Base-by-base conservation (phyloP, 2,113 vertebrate species). In the Sphyrna mokarran region DNA sequence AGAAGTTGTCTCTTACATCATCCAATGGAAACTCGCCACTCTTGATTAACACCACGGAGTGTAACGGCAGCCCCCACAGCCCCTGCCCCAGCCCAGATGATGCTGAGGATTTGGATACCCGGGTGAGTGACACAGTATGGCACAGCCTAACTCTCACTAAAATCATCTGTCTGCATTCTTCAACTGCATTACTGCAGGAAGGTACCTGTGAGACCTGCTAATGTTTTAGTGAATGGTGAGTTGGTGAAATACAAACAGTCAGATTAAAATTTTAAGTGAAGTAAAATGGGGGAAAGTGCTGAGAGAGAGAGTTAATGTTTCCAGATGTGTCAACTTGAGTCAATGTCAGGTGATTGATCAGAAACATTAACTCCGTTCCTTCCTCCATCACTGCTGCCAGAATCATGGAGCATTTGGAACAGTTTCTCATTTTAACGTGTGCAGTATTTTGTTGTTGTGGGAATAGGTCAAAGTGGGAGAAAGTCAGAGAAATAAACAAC, bases 1-100 rank as follows among this genome's bases (percentile, higher is more conserved):
- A 98, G 98, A 98, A 98, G 96, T 97, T 98, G 96, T 98, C 98
- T 0, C 97, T 98, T 0, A 97, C 97, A 0, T 98, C 98, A 0
- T 98, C 98, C 26, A 98, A 98, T 43, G 98, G 98, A 68, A 98
- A 98, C 96, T 98, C 98, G 2, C 99, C 99, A 0, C 96, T 98
- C 72, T 91, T 99, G 93, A 98, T 97, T 69, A 98, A 97, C 97
- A 99, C 98, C 95, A 98, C 98, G 96, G 97, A 97, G 95, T 97
- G 97, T 96, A 98, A 97, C 0, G 98, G 98, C 23, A 98, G 97
- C 6, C 66, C 97, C 80, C 97, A 97, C 87, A 97, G 98, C 72
- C 96, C 97, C 0, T 97, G 97, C 8, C 96, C 97, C 96, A 96
- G 96, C 0, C 97, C 97, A 0, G 98, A 98, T 83, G 97, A 98